Evolutionary conservation across 2,113 vertebrate species (phyloP), one percentile per base, ranked within the genome.

Genomic region (Pholis gunnellus): DNA sequence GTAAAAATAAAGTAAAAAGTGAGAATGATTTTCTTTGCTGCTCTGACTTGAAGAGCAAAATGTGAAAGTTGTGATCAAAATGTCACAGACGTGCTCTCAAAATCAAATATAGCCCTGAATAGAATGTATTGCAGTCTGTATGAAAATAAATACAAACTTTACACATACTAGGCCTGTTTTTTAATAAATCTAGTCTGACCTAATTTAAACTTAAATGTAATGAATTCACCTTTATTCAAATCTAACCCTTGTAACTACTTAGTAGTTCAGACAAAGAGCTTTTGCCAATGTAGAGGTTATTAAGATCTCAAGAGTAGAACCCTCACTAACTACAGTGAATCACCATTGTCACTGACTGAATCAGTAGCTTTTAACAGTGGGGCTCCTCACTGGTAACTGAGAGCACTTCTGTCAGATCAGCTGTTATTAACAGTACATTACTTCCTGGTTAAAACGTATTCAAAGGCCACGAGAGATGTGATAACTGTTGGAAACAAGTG

Each of bases 1-100:
- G 54, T 75, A 25, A 46, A 83, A 68, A 63, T 15, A 22, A 34
- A n/a, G 25, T 20, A 81, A 10, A 78, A 70, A 48, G 9, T 71
- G 27, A 17, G 52, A 25, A 13, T 1, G 9, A 10, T 18, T 66
- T n/a, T 31, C 54, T 61, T 31, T n/a, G 25, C 44, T 25, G 38
- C 22, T 27, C 14, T 44, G 54, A 27, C 4, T 65, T 83, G 29
- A 27, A 46, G 38, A 64, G 42, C 20, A 38, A 18, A 64, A 50
- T 57, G 63, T 81, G 25, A 64, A 64, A 46, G 14, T 75, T 52
- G 8, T 11, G 42, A 67, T 57, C 9, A 54, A 70, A 57, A 67
- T 5, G 9, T 64, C 59, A 42, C 2, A 42, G 20, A 1, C 18
- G 44, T 54, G 31, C 20, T n/a, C 48, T 22, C 5, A 36, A 68